Conservation (phyloP, 2,113 vertebrate genomes). For the Heterotilapia buettikoferi region DNA sequence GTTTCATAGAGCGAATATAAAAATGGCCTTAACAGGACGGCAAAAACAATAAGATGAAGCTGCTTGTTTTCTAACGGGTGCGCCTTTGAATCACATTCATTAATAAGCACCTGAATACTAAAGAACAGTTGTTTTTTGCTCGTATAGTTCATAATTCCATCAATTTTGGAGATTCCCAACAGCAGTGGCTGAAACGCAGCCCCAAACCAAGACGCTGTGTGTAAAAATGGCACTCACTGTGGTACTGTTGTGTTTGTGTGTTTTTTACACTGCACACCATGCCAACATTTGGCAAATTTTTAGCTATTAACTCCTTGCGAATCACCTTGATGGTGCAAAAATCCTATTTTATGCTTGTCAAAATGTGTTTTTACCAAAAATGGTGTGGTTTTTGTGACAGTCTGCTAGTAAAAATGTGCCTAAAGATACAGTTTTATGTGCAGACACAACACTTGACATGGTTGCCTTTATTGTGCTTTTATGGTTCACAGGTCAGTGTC, state of each 20-base stretch:
- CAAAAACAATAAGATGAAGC: not conserved
- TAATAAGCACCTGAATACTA: not conserved
- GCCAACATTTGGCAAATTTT: not conserved
- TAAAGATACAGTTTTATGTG: not conserved
- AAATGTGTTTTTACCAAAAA: not conserved
- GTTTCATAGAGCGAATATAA: not conserved
- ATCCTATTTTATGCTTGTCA: not conserved
- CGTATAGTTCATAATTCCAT: not conserved
- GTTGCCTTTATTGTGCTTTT: not conserved
- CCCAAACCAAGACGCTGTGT: not conserved
- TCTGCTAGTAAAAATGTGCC: not conserved
- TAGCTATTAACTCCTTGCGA: not conserved
- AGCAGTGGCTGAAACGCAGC: not conserved
- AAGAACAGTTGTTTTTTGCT: not conserved
- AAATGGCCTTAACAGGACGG: not conserved
- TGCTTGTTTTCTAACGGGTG: not conserved
- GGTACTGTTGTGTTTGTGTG: not conserved
- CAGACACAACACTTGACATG: not conserved
- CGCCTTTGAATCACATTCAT: fast-evolving
- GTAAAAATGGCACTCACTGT: not conserved
- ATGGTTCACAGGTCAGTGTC: not conserved
- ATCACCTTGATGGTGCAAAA: not conserved
- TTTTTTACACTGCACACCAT: not conserved
- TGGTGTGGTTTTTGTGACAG: not conserved
- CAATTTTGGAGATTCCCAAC: not conserved